These are phyloP conservation scores for Brachionus calyciflorus DNA, from an alignment of 1,140 invertebrate genomes.

Conservation along the genomic window DNA sequence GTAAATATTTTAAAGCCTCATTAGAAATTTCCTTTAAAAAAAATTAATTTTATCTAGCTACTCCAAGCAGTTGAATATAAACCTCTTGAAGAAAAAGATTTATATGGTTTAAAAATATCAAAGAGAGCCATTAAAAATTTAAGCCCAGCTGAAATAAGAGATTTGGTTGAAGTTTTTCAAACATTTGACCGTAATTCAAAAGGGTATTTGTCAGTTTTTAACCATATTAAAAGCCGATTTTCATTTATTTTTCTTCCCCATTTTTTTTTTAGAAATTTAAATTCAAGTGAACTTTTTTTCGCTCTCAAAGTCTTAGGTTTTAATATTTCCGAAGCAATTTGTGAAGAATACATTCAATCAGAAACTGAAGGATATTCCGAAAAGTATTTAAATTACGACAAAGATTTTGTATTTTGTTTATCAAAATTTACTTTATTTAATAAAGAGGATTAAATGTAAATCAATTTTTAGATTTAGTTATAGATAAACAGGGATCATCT, in stretches of 20 bases:
- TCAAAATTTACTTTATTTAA: no score
- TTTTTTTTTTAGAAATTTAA: neutral
- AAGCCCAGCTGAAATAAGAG: conserved; percentile 36
- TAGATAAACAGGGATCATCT: conserved; percentile 56
- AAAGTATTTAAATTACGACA: no score
- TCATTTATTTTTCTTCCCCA: neutral
- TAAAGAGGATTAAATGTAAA: conserved; percentile 54
- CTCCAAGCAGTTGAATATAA: conserved; percentile 34
- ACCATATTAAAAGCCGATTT: neutral
- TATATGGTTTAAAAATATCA: conserved; percentile 32
- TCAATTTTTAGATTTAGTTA: conserved; percentile 58
- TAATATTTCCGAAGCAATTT: conserved; percentile 10
- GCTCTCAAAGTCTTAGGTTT: conserved; percentile 38
- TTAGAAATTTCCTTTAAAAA: neutral
- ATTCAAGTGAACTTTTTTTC: neutral
- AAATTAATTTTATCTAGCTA: neutral
- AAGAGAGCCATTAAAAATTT: conserved; percentile 41
- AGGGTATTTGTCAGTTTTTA: no score
- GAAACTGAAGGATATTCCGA: conserved; percentile 44
- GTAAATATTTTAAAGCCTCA: neutral
- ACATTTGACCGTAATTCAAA: conserved; percentile 8
- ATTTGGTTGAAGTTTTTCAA: conserved; percentile 27
- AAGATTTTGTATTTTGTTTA: no score
- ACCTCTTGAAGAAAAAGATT: conserved; percentile 40
- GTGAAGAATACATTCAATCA: conserved; percentile 32